Evolutionary conservation across 2,888 invertebrate genomes (phyloP), one percentile per base, ranked within the genome.

Genomic region (Morpho deidamia): DNA sequence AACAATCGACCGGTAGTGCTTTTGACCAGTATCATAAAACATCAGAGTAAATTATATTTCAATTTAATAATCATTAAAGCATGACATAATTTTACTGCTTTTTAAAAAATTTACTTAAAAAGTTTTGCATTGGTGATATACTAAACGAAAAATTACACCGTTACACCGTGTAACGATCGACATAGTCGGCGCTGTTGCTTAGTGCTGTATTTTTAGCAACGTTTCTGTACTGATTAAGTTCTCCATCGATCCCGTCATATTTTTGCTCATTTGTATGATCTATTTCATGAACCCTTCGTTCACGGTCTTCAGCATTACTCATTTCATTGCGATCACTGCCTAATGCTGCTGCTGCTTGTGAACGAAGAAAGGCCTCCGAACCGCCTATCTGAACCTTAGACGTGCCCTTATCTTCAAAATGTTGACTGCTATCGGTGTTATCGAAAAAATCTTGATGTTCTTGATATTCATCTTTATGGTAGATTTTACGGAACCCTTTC

Each of bases 401-500:
- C 57, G 60, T 66, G 7, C 73, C 80, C 3, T 65, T 76, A 56
- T 84, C 83, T 59, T 77, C 70, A 10, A 12, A 35, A 32, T 67
- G 67, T 43, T 66, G 64, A 44, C 61, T 79, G 38, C 72, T 80
- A 47, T 77, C 76, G 11, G 68, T 78, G 60, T 85, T 82, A 59
- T 86, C 83, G 58, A 70, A 84, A 59, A 83, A 86, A 54, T 87
- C 82, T 38, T 85, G 81, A 51, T 86, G 81, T 65, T 84, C 83
- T 57, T 78, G 74, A 67, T 82, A 87, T 62, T 88, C 86, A 53
- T 87, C 83, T 59, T 85, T 87, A 58, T 83, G 83, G 60, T 86
- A 86, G 14, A 86, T 78, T 65, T 75, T 76, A 54, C 72, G 77
- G 59, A 83, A 85, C 11, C 86, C 85, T 66, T 82, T 85, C 46